These are phyloP conservation scores for Hyles vespertilio DNA, from an alignment of 1,140 invertebrate species.

Conservation along the genomic window DNA sequence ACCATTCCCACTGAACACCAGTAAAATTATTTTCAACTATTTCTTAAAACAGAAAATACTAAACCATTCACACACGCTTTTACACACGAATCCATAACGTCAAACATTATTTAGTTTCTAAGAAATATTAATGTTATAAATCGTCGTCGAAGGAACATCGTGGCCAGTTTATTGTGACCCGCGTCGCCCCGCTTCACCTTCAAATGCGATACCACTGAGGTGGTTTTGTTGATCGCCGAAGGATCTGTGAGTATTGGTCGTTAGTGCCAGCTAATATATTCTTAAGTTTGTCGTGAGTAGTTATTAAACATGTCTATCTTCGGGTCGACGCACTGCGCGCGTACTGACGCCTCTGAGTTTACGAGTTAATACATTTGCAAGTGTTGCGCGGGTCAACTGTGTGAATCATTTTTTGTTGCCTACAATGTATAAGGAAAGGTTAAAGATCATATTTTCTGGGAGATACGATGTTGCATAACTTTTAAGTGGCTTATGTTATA, in stretches of 20 bases:
- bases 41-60: conserved; percentile 1
- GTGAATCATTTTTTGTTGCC: no score
- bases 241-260: conserved; percentile 19
- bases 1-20: no score
- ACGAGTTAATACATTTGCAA: no score
- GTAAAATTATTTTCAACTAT: no score
- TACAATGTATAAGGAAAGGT: no score
- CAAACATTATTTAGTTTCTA: conserved; percentile 43
- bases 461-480: no score
- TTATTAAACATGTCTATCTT: conserved; percentile 32
- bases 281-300: conserved; percentile 49
- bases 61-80: conserved; percentile 10
- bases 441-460: no score
- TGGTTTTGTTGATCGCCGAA: conserved; percentile 11
- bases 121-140: conserved; percentile 48
- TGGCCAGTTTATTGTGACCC: conserved; percentile 29
- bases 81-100: conserved; percentile 22
- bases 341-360: not conserved
- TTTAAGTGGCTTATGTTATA: no score
- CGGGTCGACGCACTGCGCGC: not conserved
- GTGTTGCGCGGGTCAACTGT: no score
- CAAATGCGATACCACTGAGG: not conserved
- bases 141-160: conserved; percentile 33
- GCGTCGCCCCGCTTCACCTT: conserved; percentile 19
- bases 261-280: conserved; percentile 43